A percentile compares a stretch with the other conserved stretches of the same genome.
These are phyloP conservation scores for Phlogophora meticulosa DNA, from an alignment of 2,888 invertebrate species.

Conservation along the genomic window DNA sequence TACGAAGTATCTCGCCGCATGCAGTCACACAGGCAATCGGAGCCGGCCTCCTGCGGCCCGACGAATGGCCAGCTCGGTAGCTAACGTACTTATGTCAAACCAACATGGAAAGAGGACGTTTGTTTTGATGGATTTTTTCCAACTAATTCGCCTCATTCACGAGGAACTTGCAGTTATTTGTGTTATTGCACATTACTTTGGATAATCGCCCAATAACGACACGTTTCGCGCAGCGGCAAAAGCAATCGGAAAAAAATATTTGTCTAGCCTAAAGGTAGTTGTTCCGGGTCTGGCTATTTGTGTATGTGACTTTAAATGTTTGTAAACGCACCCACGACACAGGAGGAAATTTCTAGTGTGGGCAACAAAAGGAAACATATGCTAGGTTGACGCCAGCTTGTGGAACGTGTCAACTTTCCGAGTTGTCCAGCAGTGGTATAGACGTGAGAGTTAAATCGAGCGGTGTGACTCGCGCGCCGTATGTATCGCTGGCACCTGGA, in stretches of 20 bases:
- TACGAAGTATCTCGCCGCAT: too few relatives aligned
- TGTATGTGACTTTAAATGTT: too few relatives aligned
- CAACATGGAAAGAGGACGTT: not conserved
- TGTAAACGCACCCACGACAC: too few relatives aligned
- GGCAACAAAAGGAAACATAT: too few relatives aligned
- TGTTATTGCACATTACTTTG: not conserved
- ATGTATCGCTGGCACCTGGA: slow-evolving; percentile 10
- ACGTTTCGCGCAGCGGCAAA: too few relatives aligned
- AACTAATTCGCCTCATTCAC: not conserved
- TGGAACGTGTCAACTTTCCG: not conserved
- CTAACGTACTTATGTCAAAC: not conserved
- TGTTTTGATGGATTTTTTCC: not conserved
- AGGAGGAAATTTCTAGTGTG: too few relatives aligned
- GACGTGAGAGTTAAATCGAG: not conserved
- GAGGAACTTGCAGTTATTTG: not conserved
- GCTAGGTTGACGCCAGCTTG: not conserved
- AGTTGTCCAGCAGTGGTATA: not conserved
- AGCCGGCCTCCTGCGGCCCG: not conserved
- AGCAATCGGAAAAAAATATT: too few relatives aligned
- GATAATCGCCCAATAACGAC: not conserved
- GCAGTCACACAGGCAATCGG: too few relatives aligned
- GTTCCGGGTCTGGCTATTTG: too few relatives aligned
- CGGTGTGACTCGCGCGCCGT: not conserved
- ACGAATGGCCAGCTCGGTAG: slow-evolving; percentile 7
- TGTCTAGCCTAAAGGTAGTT: too few relatives aligned